phyloP scores from a whole-genome alignment of 1,140 invertebrate genomes.

The Fopius arisanus region DNA sequence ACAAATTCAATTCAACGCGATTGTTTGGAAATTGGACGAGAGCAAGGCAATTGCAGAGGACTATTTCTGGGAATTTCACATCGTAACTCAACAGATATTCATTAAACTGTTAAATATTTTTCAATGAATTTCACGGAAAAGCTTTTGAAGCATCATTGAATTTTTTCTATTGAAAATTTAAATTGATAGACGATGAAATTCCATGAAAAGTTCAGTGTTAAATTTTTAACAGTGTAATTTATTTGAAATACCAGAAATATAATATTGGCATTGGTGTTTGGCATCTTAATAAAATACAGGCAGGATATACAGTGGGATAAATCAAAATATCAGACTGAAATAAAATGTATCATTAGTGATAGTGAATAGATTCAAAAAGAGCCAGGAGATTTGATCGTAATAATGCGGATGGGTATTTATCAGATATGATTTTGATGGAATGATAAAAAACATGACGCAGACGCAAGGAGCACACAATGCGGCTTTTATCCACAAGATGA shows the following conservation, averaged over 20 bases:
- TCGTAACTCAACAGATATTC: too few relatives aligned
- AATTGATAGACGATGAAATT: too few relatives aligned
- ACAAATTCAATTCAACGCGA: too few relatives aligned
- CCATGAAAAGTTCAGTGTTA: too few relatives aligned
- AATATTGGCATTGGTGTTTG: conserved; percentile 35
- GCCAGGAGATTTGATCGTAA: conserved; percentile 31
- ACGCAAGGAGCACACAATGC: not conserved
- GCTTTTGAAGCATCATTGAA: too few relatives aligned
- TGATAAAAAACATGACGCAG: too few relatives aligned
- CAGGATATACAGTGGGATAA: conserved; percentile 27
- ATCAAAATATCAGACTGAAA: conserved; percentile 30
- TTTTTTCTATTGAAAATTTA: too few relatives aligned
- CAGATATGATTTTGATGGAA: not conserved
- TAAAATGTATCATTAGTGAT: conserved; percentile 33
- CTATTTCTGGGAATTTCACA: too few relatives aligned
- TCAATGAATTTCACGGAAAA: too few relatives aligned
- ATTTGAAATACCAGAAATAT: conserved; percentile 3
- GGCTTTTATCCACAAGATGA: not conserved
- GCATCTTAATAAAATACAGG: conserved; percentile 29
- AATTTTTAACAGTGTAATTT: too few relatives aligned
- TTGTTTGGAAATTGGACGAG: too few relatives aligned
- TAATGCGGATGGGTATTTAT: not conserved
- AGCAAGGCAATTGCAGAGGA: not conserved
- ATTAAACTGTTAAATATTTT: too few relatives aligned
- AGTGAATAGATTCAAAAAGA: conserved; percentile 34